Evolutionary conservation across 2,113 vertebrate genomes (phyloP).

Genomic region (Saccopteryx bilineata): DNA sequence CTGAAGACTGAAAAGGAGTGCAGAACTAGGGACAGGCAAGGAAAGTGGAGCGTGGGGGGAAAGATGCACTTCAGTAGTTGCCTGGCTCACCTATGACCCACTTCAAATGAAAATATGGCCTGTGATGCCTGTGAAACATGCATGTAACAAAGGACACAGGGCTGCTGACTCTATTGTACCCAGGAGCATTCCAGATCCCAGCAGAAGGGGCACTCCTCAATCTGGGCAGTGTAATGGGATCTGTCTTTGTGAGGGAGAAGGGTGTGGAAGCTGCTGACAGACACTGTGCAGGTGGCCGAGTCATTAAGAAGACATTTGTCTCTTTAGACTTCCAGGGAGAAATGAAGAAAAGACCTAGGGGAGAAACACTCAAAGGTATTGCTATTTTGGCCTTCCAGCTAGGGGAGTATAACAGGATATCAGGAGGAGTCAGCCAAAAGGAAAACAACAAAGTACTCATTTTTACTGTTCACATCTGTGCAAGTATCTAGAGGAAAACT

Average conservation of each 20-base stretch:
- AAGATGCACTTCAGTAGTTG: not conserved
- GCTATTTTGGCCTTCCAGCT: slow-evolving; percentile 7
- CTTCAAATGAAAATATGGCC: not conserved
- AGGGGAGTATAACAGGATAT: not conserved
- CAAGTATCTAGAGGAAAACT: slow-evolving; percentile 3
- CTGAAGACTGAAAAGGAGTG: not conserved
- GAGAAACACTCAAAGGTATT: slow-evolving; percentile 36
- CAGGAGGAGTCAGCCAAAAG: not conserved
- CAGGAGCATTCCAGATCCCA: not conserved
- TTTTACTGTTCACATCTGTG: not conserved
- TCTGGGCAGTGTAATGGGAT: not conserved
- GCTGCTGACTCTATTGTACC: not conserved
- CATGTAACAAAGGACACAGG: not conserved
- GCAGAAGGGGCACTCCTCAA: not conserved
- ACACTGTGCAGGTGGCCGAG: not conserved
- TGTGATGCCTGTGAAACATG: not conserved
- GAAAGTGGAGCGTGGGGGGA: not conserved
- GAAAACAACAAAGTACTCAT: not conserved
- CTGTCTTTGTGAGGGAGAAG: slow-evolving; percentile 37
- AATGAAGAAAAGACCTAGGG: not conserved
- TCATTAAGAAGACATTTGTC: slow-evolving; percentile 45
- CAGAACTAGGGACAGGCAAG: not conserved
- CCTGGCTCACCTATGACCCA: not conserved
- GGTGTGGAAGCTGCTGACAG: not conserved
- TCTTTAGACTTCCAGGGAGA: slow-evolving; percentile 62